Evolutionary conservation across 2,888 invertebrate species (phyloP).

Genomic region (Polydrusus tereticollis): DNA sequence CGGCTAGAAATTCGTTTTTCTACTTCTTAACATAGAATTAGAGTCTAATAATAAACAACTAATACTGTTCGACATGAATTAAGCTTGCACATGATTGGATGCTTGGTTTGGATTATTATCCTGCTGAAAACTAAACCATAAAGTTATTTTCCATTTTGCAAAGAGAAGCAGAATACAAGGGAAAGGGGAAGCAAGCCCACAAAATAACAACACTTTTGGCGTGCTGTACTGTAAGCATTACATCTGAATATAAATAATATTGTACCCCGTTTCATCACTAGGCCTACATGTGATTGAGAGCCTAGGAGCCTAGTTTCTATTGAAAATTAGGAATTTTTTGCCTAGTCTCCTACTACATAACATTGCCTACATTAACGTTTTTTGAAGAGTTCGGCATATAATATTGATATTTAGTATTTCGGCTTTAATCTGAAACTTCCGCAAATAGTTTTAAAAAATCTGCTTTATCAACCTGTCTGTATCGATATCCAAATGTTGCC

Average conservation of each 20-base stretch:
- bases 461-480: too few species aligned
- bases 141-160: not conserved
- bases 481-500: not conserved
- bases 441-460: not conserved
- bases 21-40: not conserved
- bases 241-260: not conserved
- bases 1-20: not conserved
- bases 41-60: not conserved
- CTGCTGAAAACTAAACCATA: not conserved
- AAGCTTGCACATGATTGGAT: not conserved
- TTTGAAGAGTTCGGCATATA: not conserved
- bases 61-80: not conserved
- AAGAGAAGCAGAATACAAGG: not conserved
- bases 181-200: not conserved
- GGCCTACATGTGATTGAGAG: not conserved
- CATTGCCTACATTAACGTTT: not conserved
- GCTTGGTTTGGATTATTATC: not conserved
- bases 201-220: not conserved
- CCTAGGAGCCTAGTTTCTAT: slow-evolving; percentile 1
- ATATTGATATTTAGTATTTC: not conserved
- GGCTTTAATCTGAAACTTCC: slow-evolving; percentile 7
- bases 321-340: not conserved
- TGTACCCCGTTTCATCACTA: not conserved
- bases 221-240: not conserved
- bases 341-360: slow-evolving; percentile 11